Base-by-base conservation (phyloP, 2,113 vertebrate species). In the Macroglossus sobrinus region DNA sequence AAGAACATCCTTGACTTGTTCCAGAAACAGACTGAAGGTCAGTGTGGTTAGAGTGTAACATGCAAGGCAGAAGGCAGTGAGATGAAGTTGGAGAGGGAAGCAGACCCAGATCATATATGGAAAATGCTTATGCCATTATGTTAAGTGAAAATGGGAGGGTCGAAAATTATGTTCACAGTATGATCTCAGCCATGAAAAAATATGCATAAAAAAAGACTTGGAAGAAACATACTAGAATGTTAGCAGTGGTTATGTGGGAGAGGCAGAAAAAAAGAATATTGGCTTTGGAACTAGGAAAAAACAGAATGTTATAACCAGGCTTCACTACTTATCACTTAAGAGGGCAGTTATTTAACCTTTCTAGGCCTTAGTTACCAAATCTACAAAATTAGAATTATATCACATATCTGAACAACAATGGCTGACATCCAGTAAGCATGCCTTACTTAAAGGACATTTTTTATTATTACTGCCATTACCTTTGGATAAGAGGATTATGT, bases 171-270 rank as follows among this genome's bases (percentile, higher is more conserved):
- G 50, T 95, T 93, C 90, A 96, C 84, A 87, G 53, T n/a, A 93
- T 66, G 50, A 96, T 87, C 63, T 95, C 87, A 92, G 90, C n/a
- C 94, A 96, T 93, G 82, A 93, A 89, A 91, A 96, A 84, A 93
- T 50, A 89, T 47, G 63, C 75, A 92, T 47, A 66, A 74, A 96
- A 95, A 94, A 94, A 96, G 78, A 97, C 86, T 91, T 86, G 82
- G 87, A 95, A 91, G 84, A 96, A 92, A 87, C 30, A 95, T 75
- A 71, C n/a, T 93, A 75, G 38, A 95, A 66, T 71, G 55, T 76
- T 95, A 93, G 92, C 59, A 64, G 74, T 84, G 90, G 64, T 91
- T 95, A 89, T 68, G 76, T 90, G 63, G 82, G 75, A 93, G 79
- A 94, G 30, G 35, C 35, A 91, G 88, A 78, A 69, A 69, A 87